Evolutionary conservation across 1,140 invertebrate species (phyloP).

Genomic region (Portunus trituberculatus): DNA sequence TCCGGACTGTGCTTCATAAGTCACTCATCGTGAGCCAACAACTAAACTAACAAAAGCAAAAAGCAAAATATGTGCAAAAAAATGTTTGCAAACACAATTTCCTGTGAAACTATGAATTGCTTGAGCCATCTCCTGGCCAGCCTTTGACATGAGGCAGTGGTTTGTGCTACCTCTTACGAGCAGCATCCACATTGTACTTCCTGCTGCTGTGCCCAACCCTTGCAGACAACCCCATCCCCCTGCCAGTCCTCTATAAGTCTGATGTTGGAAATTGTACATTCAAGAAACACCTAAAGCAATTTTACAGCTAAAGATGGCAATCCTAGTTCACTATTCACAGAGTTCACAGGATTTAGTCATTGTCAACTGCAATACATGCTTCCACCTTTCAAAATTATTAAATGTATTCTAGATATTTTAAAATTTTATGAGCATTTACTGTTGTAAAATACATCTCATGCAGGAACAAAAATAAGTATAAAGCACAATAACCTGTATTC

Average conservation of each 20-base stretch:
- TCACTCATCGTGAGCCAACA: not conserved
- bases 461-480: not conserved
- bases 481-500: not conserved
- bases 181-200: not conserved
- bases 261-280: not conserved
- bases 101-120: not conserved
- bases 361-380: not conserved
- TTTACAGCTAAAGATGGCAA: constrained; percentile 12
- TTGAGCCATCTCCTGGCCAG: not conserved
- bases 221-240: not conserved
- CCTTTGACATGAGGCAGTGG: not conserved
- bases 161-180: not conserved
- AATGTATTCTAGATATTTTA: not conserved
- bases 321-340: constrained; percentile 13
- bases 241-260: not conserved
- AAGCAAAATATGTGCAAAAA: not conserved
- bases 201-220: constrained; percentile 58
- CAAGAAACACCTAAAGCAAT: constrained; percentile 2
- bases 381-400: not conserved
- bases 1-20: not conserved
- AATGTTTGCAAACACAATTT: not conserved
- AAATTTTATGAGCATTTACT: not conserved
- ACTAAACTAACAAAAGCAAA: not conserved
- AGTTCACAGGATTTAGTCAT: constrained; percentile 12
- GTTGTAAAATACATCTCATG: not conserved